Percentiles rank a stretch among this genome's conserved stretches.
These are phyloP conservation scores for Tiliqua scincoides DNA, from an alignment of 2,113 vertebrate species.

Conservation along the genomic window DNA sequence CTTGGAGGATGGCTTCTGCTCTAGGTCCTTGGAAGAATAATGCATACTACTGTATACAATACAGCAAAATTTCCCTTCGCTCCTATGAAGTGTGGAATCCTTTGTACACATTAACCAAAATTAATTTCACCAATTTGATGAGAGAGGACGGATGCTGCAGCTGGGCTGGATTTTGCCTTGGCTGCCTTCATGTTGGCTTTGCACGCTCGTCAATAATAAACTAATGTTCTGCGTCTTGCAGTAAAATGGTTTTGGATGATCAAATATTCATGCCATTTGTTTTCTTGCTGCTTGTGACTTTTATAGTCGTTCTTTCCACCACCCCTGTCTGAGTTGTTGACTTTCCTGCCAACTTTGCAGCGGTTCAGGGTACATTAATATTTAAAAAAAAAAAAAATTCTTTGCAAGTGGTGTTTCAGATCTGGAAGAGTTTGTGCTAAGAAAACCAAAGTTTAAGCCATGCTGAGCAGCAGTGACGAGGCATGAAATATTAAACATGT, in stretches of 20 bases:
- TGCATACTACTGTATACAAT: neutral
- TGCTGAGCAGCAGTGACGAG: constrained; percentile 37
- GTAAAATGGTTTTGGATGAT: neutral
- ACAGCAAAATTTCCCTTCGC: neutral
- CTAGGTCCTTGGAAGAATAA: neutral
- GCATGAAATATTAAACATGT: constrained; percentile 61
- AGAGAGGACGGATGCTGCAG: neutral
- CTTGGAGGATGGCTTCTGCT: neutral
- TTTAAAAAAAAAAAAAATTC: neutral
- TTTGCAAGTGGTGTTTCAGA: constrained; percentile 43
- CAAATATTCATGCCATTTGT: constrained; percentile 19
- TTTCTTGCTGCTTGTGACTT: constrained; percentile 15
- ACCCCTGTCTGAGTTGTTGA: constrained; percentile 15
- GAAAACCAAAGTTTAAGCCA: constrained; percentile 40
- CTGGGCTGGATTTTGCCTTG: neutral
- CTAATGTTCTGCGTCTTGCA: neutral
- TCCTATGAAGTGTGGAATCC: neutral
- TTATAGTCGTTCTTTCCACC: constrained; percentile 19
- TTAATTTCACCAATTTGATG: neutral
- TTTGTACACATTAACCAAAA: constrained; percentile 15
- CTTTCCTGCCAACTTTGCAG: constrained; percentile 35
- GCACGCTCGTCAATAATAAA: neutral
- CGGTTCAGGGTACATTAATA: constrained; percentile 48
- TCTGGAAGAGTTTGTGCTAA: constrained; percentile 57
- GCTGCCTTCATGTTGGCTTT: neutral